Evolutionary conservation across 1,140 invertebrate genomes (phyloP).

Genomic region (Bombus superbus): DNA sequence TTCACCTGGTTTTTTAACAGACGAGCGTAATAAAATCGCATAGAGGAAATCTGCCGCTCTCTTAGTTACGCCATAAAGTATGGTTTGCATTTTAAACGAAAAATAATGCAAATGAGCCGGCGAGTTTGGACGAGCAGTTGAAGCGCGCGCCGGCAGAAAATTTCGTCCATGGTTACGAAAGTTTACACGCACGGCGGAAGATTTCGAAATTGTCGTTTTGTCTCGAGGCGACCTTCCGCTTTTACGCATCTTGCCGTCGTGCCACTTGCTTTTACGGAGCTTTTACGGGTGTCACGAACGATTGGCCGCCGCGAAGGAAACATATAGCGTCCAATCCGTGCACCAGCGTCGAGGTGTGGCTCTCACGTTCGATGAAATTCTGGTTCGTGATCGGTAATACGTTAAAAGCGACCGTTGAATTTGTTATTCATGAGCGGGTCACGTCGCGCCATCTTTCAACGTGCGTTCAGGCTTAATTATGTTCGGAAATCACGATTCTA

Average conservation of each 20-base stretch:
- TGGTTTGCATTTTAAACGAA: constrained; percentile 55
- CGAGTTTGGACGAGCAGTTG: not conserved
- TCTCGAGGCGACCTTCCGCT: not conserved
- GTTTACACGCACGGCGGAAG: not conserved
- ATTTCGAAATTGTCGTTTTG: not conserved
- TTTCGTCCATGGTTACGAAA: not conserved
- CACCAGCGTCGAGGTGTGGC: not conserved
- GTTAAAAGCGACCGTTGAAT: constrained; percentile 45
- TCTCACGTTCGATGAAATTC: not conserved
- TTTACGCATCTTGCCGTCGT: too few relatives aligned
- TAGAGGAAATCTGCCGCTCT: constrained; percentile 21
- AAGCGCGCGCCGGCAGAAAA: not conserved
- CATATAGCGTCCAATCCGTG: not conserved
- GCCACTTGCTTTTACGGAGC: too few relatives aligned
- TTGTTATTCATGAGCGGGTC: constrained; percentile 31
- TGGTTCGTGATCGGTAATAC: constrained; percentile 28
- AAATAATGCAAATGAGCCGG: constrained; percentile 45
- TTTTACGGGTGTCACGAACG: not conserved
- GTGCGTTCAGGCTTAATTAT: constrained; percentile 11
- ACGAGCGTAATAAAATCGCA: constrained; percentile 25
- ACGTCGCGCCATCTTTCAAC: not conserved
- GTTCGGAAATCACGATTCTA: not conserved
- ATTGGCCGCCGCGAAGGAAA: not conserved
- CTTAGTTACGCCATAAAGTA: constrained; percentile 11
- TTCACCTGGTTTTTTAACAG: not conserved